Evolutionary conservation across 92 coral and sea anemone genomes (phyloP).

Genomic region (Palythoa grandiflora): DNA sequence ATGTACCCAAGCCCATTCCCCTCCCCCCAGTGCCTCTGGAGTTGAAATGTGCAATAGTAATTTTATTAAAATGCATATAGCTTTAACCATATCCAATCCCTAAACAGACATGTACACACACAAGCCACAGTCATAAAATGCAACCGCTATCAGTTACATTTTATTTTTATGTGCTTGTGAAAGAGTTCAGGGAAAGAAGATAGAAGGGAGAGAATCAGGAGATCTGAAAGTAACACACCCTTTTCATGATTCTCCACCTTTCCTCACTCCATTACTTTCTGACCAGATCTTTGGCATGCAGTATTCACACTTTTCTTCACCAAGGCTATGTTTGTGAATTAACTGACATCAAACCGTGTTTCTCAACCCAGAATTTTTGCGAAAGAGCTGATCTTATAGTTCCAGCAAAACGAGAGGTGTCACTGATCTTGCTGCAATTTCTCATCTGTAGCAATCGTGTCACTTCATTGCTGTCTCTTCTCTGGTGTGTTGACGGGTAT

Average conservation of each 20-base stretch:
- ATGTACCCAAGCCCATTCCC: neutral
- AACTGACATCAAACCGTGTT: conserved; percentile 30
- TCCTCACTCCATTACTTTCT: conserved; percentile 20
- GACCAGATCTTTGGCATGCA: conserved; percentile 14
- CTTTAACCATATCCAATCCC: neutral
- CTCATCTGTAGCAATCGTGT: conserved; percentile 16
- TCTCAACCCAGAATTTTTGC: conserved; percentile 36
- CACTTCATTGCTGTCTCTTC: conserved; percentile 24
- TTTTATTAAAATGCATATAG: no score
- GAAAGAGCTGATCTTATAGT: conserved; percentile 26
- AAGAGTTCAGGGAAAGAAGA: conserved; percentile 1
- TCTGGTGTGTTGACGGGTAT: conserved; percentile 20
- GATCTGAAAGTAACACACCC: neutral
- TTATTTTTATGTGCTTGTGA: conserved; percentile 13
- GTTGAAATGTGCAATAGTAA: no score
- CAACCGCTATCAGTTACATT: conserved; percentile 10
- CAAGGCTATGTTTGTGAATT: conserved; percentile 17
- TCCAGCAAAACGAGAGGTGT: conserved; percentile 40
- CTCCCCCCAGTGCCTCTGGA: neutral
- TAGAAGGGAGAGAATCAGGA: neutral
- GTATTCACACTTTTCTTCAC: conserved; percentile 17
- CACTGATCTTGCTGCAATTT: conserved; percentile 27
- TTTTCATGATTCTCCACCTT: no score
- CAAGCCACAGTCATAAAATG: conserved; percentile 5
- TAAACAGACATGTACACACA: conserved; percentile 17